phyloP scores from a whole-genome alignment of 2,888 invertebrate species.

The Acronicta psi region DNA sequence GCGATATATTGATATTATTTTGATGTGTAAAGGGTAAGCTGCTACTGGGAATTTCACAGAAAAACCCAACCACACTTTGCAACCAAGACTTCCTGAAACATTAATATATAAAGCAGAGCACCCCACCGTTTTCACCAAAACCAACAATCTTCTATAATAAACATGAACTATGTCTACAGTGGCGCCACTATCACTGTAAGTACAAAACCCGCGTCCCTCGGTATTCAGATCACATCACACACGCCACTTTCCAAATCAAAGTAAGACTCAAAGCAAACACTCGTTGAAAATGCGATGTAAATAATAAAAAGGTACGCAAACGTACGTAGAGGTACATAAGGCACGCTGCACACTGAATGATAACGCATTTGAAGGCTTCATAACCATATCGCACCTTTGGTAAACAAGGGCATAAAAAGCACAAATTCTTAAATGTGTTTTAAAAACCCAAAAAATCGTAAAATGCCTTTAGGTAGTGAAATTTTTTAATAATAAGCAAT shows the following conservation, averaged over 20 bases:
- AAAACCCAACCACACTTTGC: too few relatives aligned
- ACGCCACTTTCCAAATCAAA: constrained; percentile 87
- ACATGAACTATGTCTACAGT: constrained; percentile 32
- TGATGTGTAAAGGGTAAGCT: too few relatives aligned
- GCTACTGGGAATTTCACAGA: too few relatives aligned
- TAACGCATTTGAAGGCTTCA: background rate
- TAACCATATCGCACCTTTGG: too few relatives aligned
- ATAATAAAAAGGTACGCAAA: constrained; percentile 85
- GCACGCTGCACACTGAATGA: background rate
- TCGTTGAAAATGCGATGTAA: constrained; percentile 88
- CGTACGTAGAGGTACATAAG: constrained; percentile 60
- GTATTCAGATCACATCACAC: constrained; percentile 86
- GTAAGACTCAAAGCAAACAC: constrained; percentile 86
- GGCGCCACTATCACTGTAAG: constrained; percentile 29
- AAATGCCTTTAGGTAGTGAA: too few relatives aligned
- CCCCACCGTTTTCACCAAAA: constrained; percentile 16
- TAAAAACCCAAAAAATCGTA: too few relatives aligned
- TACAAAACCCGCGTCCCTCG: constrained; percentile 48
- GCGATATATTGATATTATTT: too few relatives aligned
- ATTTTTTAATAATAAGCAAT: too few relatives aligned
- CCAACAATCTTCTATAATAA: constrained; percentile 17
- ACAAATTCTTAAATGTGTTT: too few relatives aligned
- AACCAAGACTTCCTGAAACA: too few relatives aligned
- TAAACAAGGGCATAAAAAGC: too few relatives aligned
- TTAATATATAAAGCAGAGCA: background rate